phyloP scores from a whole-genome alignment of 2,113 vertebrate species.

The Pangasianodon gigas region DNA sequence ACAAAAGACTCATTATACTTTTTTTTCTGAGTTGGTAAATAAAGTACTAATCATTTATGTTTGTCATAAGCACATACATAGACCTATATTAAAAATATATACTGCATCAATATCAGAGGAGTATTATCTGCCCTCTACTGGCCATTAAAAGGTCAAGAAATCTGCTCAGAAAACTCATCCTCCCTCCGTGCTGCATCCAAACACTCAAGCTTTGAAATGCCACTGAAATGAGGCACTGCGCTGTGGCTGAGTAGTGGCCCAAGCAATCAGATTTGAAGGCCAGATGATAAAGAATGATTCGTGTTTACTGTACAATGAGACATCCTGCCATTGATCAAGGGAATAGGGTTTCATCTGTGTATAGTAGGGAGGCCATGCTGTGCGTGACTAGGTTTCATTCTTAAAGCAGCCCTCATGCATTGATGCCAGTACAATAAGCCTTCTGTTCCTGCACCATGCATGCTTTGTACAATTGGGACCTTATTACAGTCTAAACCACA shows the following conservation, averaged over 20 bases:
- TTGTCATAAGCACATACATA: not conserved
- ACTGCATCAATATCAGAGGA: conserved; percentile 18
- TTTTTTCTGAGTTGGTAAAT: not conserved
- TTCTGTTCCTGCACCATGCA: conserved; percentile 22
- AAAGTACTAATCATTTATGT: not conserved
- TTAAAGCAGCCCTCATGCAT: conserved; percentile 37
- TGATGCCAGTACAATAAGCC: conserved; percentile 22
- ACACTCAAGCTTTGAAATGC: conserved; percentile 11
- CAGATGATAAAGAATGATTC: conserved; percentile 48
- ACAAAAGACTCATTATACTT: too few species aligned
- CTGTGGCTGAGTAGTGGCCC: conserved; percentile 26
- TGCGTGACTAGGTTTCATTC: conserved; percentile 14
- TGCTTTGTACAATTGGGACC: conserved; percentile 39
- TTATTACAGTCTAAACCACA: conserved; percentile 44
- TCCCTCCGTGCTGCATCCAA: conserved; percentile 19
- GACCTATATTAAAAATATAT: not conserved
- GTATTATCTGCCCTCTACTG: conserved; percentile 68
- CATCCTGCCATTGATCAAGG: conserved; percentile 40
- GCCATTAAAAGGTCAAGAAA: conserved; percentile 46
- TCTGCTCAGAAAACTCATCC: not conserved
- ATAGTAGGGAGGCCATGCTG: conserved; percentile 12
- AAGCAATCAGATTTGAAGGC: conserved; percentile 42
- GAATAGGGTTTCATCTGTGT: conserved; percentile 44
- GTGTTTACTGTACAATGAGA: conserved; percentile 48
- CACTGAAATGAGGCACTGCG: not conserved